phyloP scores from a whole-genome alignment of 1,140 invertebrate species.

The Zaprionus lachaisei region DNA sequence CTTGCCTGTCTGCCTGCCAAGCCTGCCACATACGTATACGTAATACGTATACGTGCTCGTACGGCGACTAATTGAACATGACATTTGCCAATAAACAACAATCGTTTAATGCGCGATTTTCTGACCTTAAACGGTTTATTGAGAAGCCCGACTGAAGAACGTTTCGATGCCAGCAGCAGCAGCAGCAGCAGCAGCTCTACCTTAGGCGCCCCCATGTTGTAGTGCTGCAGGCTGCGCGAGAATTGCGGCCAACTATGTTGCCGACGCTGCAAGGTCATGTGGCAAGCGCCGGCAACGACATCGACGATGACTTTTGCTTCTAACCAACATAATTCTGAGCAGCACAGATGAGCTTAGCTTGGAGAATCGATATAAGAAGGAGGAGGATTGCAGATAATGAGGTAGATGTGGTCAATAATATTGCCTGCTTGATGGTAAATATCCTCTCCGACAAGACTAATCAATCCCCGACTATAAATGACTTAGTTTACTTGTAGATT shows the following conservation, averaged over 20 bases:
- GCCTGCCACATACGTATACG: constrained; percentile 19
- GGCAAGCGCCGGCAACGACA: background rate
- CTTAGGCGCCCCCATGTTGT: constrained; percentile 6
- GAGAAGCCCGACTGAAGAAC: constrained; percentile 7
- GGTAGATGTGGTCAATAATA: too few species aligned
- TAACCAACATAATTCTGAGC: background rate
- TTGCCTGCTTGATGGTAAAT: too few species aligned
- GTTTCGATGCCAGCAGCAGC: background rate
- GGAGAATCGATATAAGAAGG: background rate
- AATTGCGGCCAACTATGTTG: constrained; percentile 13
- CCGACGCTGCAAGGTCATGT: constrained; percentile 33
- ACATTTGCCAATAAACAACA: constrained; percentile 78
- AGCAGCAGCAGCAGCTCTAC: background rate
- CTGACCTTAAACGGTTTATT: constrained; percentile 60
- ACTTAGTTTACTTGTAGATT: too few species aligned
- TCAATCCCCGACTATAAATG: too few species aligned
- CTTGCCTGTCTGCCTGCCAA: background rate
- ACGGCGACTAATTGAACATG: constrained; percentile 73
- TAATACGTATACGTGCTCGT: background rate
- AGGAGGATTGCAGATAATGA: background rate
- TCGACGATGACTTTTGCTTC: background rate
- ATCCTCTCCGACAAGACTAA: too few species aligned
- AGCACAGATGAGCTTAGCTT: background rate
- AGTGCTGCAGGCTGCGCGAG: background rate
- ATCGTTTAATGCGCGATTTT: constrained; percentile 66